phyloP scores from a whole-genome alignment of 1,140 invertebrate species.

The Araneus ventricosus region DNA sequence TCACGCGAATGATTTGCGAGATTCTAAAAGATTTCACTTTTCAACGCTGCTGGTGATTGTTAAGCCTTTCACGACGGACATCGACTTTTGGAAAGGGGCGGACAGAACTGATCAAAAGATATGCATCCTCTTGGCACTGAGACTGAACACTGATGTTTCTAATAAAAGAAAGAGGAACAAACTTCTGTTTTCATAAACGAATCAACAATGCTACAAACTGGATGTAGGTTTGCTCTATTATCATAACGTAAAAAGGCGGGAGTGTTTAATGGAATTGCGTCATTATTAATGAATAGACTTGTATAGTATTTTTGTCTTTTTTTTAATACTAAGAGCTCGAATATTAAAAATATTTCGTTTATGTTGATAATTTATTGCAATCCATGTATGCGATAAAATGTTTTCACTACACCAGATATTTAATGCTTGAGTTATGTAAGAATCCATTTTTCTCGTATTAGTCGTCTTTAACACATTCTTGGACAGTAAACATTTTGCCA shows the following conservation, averaged over 20 bases:
- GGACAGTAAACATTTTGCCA: no score
- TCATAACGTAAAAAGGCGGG: neutral
- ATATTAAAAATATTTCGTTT: no score
- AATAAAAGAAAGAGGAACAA: neutral
- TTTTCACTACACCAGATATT: no score
- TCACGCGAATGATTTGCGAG: neutral
- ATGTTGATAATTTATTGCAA: no score
- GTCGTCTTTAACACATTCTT: no score
- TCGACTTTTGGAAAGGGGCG: neutral
- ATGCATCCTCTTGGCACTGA: neutral
- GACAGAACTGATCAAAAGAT: neutral
- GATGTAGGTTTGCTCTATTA: neutral
- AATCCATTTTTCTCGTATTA: no score
- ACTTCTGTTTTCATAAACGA: neutral
- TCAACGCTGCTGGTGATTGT: neutral
- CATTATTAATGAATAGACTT: neutral
- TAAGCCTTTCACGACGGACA: neutral
- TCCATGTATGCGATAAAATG: no score
- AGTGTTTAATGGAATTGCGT: neutral
- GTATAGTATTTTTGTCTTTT: no score
- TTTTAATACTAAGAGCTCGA: no score
- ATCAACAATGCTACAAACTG: neutral
- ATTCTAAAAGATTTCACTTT: constrained; percentile 36
- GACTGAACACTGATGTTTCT: neutral
- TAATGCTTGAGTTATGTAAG: no score